These are phyloP conservation scores for Rhombomys opimus DNA, from an alignment of 2,113 vertebrate genomes.

Conservation along the genomic window DNA sequence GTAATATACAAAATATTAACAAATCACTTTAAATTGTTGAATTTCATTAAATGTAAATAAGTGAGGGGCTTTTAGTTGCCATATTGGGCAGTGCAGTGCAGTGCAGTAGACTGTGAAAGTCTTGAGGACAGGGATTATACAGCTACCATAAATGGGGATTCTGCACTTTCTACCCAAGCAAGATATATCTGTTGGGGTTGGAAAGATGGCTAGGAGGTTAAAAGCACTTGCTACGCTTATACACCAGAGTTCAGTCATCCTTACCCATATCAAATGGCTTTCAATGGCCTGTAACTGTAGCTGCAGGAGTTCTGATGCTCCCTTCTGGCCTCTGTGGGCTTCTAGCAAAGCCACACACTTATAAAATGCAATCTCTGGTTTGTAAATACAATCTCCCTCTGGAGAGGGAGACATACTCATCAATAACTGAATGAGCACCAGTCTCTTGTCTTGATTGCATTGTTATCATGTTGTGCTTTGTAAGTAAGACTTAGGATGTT, in stretches of 20 bases:
- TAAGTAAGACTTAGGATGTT: neutral
- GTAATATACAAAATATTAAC: neutral
- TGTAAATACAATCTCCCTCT: no score
- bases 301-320: neutral
- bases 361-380: neutral
- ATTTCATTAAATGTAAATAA: slow-evolving; percentile 25
- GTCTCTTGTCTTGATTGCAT: neutral
- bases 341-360: neutral
- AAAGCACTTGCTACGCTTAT: neutral
- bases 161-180: neutral
- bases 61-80: neutral
- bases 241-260: no score
- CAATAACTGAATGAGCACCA: neutral
- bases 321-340: neutral
- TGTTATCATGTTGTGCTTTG: neutral
- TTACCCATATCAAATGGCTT: neutral
- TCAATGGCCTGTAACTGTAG: neutral
- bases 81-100: neutral
- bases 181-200: neutral
- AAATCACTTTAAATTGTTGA: neutral
- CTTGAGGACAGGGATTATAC: neutral
- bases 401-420: neutral
- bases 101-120: neutral
- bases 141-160: neutral
- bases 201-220: neutral